These are phyloP conservation scores for Thumatha senex DNA, from an alignment of 2,888 invertebrate species.

Conservation along the genomic window DNA sequence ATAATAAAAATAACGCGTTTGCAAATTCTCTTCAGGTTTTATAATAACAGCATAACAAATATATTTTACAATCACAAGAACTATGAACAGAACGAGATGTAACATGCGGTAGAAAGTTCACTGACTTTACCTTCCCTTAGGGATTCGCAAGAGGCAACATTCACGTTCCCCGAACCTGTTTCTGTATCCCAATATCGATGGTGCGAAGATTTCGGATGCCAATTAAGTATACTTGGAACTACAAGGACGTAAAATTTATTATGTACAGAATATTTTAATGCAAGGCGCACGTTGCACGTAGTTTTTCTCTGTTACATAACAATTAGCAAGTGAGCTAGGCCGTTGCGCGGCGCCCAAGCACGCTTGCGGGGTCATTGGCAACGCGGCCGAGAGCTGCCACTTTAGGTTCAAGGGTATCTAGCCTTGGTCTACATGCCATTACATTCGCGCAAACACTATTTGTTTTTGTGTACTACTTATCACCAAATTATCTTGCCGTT, in stretches of 20 bases:
- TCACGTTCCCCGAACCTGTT: constrained; percentile 76
- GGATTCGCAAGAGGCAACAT: constrained; percentile 75
- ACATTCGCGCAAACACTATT: constrained; percentile 23
- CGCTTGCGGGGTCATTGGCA: constrained; percentile 85
- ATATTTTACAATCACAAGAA: constrained; percentile 75
- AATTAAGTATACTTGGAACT: constrained; percentile 52
- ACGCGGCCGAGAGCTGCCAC: constrained; percentile 83
- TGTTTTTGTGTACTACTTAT: constrained; percentile 2
- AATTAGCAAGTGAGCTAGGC: constrained; percentile 70
- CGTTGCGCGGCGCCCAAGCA: constrained; percentile 71
- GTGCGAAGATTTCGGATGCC: constrained; percentile 49
- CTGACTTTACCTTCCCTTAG: constrained; percentile 76
- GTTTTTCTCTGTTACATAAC: constrained; percentile 76
- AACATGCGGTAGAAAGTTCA: constrained; percentile 77
- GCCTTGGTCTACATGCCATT: constrained; percentile 68
- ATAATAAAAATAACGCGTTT: too few relatives aligned
- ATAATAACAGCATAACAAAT: constrained; percentile 56
- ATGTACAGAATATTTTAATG: constrained; percentile 58
- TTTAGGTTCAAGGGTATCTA: constrained; percentile 82
- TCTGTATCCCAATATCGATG: constrained; percentile 69
- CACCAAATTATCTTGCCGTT: not conserved
- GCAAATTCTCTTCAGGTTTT: constrained; percentile 36
- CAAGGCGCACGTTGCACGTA: constrained; percentile 55
- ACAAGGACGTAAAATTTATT: constrained; percentile 52
- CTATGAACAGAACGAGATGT: constrained; percentile 72